Conservation (phyloP, 92 coral and sea anemone species). For the Metridium senile region DNA sequence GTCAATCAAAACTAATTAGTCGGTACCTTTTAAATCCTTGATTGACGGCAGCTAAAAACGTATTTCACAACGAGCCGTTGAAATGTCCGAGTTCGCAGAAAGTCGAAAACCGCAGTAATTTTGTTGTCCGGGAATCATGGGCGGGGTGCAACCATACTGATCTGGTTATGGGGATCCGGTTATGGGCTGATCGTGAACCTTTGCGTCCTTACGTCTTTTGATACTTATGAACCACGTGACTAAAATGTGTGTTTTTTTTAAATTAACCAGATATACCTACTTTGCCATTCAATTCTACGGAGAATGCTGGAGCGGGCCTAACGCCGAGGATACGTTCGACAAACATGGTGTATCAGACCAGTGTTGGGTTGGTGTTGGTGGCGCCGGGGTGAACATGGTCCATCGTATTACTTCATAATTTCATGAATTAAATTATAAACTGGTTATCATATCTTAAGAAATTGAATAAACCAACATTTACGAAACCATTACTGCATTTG, state of each 20-base stretch:
- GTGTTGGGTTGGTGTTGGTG: constrained; percentile 31
- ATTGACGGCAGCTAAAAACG: no score
- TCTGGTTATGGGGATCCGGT: no score
- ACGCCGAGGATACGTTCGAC: background rate
- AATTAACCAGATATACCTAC: constrained; percentile 24
- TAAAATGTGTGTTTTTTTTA: background rate
- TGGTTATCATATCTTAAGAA: background rate
- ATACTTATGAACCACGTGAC: background rate
- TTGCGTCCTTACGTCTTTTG: background rate
- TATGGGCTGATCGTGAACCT: background rate
- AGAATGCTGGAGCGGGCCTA: constrained; percentile 36
- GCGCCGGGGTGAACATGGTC: constrained; percentile 16
- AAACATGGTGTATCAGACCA: constrained; percentile 9
- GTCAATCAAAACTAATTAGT: no score
- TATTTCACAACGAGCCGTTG: no score
- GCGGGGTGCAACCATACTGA: no score
- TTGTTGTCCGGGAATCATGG: no score
- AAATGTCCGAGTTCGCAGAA: no score
- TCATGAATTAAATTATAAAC: background rate
- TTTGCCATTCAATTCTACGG: constrained; percentile 40
- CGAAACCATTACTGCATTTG: no score
- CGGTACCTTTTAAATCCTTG: no score
- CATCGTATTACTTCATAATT: background rate
- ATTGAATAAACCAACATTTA: no score
- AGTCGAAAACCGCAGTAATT: no score